Evolutionary conservation across 2,888 invertebrate species (phyloP), one percentile per base, ranked within the genome.

Genomic region (Labia minor): DNA sequence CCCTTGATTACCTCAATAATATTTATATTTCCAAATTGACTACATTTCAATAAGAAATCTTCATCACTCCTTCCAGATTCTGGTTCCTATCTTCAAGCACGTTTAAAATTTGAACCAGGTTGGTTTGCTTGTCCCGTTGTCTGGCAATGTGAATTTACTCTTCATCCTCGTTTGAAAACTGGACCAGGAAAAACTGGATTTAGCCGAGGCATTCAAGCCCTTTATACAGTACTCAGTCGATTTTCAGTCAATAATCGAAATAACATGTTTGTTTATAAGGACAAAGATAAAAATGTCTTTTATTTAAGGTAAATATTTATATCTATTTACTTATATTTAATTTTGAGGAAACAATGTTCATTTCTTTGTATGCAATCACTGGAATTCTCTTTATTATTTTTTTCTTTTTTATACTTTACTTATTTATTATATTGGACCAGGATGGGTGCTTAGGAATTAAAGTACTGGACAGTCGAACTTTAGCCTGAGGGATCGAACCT

Each of bases 191-290:
- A 83, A 72, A 81, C 82, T 0, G 82, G 83, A 0, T 76, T 83
- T n/a, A 84, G 83, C 0, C 77, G 83, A 61, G 85, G 85, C n/a
- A 82, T 84, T 62, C 81, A 84, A 74, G 86, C 86, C 1, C 76
- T 89, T 64, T 82, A 85, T 71, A 81, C 82, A 18, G 85, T 87
- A 8, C 78, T 90, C 21, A 85, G 84, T 72, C 82, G 86, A 67
- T 86, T 89, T 73, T 85, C 86, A 1, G 88, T 89, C 0, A 82
- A 81, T 71, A 89, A 90, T 73, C 79, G 89, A 61, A 84, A 80
- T 70, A 89, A 89, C 75, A 87, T 89, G 88, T 89, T 88, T 77
- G 88, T 89, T 14, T 87, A 87, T 73, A 82, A 83, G 73, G 88
- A 89, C 72, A 81, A 78, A 61, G 78, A 80, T 68, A 81, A 80